Conservation (phyloP, 2,888 invertebrate genomes). For the Escarpia spicata region DNA sequence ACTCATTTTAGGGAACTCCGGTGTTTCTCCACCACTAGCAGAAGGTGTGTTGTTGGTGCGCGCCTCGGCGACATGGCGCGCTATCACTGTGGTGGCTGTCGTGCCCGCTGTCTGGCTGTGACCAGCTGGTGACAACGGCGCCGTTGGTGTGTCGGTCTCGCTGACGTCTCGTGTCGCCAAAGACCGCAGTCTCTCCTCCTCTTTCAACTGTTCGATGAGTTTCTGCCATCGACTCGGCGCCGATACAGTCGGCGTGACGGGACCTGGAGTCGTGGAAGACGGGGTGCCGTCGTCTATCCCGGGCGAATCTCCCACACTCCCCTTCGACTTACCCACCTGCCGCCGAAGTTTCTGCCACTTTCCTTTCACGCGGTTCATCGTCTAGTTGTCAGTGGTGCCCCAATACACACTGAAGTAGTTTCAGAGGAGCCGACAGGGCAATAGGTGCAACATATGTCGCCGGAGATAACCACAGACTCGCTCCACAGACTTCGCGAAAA, state of each 20-base stretch:
- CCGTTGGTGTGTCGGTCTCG: not conserved
- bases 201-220: not conserved
- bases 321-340: not conserved
- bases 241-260: not conserved
- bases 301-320: not conserved
- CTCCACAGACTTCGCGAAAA: not conserved
- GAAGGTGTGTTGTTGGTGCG: not conserved
- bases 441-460: not conserved
- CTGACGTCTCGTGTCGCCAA: not conserved
- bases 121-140: conserved; percentile 1
- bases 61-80: not conserved
- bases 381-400: not conserved
- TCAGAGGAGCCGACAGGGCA: not conserved
- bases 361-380: not conserved
- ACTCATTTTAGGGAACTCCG: not conserved
- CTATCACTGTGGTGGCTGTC: not conserved
- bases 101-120: not conserved
- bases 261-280: not conserved
- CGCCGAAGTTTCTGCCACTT: not conserved
- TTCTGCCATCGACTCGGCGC: conserved; percentile 7
- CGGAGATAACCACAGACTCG: not conserved
- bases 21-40: not conserved
- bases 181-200: not conserved
- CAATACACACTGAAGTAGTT: not conserved
- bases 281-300: not conserved